Evolutionary conservation across 2,113 vertebrate species (phyloP).

Genomic region (Brevimyrus niger): DNA sequence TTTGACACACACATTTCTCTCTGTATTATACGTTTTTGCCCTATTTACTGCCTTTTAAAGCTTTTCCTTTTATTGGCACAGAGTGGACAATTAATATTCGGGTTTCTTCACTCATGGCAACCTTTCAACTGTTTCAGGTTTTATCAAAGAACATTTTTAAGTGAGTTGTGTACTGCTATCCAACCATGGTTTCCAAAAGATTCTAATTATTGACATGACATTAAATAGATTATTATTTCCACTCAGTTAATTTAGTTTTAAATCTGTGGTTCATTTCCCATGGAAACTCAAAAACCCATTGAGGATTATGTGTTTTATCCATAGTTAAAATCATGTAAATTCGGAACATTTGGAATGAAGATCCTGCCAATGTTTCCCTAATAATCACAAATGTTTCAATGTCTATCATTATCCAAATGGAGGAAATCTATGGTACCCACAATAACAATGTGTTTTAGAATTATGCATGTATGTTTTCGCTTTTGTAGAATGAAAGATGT

Average conservation of each 20-base stretch:
- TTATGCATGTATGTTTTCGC: background rate
- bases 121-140: background rate
- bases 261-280: background rate
- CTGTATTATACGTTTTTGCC: background rate
- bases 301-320: background rate
- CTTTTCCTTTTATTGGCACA: background rate
- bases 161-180: background rate
- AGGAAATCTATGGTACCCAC: background rate
- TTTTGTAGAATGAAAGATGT: background rate
- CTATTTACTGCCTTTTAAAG: background rate
- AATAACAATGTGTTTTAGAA: background rate
- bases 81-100: background rate
- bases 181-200: background rate
- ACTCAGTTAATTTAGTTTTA: background rate
- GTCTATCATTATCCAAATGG: background rate
- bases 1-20: background rate
- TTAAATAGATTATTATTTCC: background rate
- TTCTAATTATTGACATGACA: background rate
- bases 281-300: background rate
- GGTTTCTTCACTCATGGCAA: background rate
- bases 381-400: background rate
- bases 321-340: background rate
- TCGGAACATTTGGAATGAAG: background rate
- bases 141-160: background rate
- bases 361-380: background rate